phyloP scores from a whole-genome alignment of 2,113 vertebrate genomes.

The Rhegmatorhina hoffmannsi region DNA sequence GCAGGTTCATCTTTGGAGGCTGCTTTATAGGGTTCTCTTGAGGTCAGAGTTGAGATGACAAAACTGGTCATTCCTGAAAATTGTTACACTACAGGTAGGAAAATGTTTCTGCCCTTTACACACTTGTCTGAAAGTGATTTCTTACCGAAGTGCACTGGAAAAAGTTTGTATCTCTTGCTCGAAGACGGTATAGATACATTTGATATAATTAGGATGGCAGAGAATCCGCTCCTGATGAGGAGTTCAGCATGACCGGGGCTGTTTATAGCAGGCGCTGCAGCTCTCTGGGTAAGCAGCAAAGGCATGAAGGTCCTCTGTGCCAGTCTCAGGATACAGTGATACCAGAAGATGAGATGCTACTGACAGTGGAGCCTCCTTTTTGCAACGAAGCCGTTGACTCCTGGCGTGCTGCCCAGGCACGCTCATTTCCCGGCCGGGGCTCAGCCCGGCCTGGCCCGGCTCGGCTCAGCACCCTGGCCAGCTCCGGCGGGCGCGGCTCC shows the following conservation, averaged over 20 bases:
- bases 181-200: not conserved
- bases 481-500: not conserved
- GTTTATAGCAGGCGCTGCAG: not conserved
- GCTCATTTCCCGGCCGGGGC: not conserved
- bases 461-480: not conserved
- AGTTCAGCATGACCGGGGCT: not conserved
- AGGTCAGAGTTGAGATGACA: not conserved
- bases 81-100: not conserved
- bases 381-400: accelerated
- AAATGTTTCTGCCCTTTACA: not conserved
- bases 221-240: not conserved
- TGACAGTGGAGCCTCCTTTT: accelerated
- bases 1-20: not conserved
- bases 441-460: not conserved
- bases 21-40: not conserved
- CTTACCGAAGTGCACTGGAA: not conserved
- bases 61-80: not conserved
- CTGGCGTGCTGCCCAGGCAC: accelerated
- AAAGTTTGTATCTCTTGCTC: not conserved
- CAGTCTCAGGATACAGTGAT: accelerated
- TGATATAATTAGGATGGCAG: not conserved
- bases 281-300: not conserved
- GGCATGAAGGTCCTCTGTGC: not conserved
- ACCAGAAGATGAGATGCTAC: accelerated
- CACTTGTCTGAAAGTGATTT: not conserved